phyloP scores from a whole-genome alignment of 2,888 invertebrate species.

The Eubasilissa splendida region DNA sequence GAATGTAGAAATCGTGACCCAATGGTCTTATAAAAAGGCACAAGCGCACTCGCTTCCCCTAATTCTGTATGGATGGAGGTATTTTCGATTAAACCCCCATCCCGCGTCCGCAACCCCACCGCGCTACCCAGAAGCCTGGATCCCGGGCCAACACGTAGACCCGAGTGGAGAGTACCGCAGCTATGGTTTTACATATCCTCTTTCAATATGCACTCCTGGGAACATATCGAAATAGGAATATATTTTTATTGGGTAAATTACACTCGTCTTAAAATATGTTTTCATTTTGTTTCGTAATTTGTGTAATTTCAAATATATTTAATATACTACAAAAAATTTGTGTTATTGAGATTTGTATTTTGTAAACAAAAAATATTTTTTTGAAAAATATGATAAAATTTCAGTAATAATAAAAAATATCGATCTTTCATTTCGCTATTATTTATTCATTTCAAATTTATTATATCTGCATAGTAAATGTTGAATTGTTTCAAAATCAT shows the following conservation, averaged over 20 bases:
- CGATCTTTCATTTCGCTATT: too few species aligned
- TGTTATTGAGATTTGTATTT: too few species aligned
- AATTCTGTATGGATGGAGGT: slow-evolving; percentile 42
- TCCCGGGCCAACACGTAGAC: slow-evolving; percentile 17
- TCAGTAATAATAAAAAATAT: too few species aligned
- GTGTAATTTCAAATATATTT: too few species aligned
- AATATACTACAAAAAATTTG: too few species aligned
- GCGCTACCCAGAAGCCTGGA: not conserved
- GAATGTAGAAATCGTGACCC: not conserved
- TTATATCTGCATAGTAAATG: too few species aligned
- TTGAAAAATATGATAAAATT: too few species aligned
- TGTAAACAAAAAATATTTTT: too few species aligned
- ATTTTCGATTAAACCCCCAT: slow-evolving; percentile 37
- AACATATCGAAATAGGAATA: slow-evolving; percentile 1
- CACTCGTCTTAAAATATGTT: not conserved
- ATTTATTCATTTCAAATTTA: too few species aligned
- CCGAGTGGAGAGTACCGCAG: not conserved
- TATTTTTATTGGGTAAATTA: not conserved
- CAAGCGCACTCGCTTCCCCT: slow-evolving; percentile 27
- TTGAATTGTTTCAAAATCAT: too few species aligned
- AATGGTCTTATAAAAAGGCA: slow-evolving; percentile 31
- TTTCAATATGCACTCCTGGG: slow-evolving; percentile 19
- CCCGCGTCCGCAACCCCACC: not conserved
- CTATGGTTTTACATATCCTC: slow-evolving; percentile 23
- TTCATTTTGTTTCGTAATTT: too few species aligned